Evolutionary conservation across 2,797 vertebrate genomes (phyloP).

Genomic region (Phataginus tricuspis): DNA sequence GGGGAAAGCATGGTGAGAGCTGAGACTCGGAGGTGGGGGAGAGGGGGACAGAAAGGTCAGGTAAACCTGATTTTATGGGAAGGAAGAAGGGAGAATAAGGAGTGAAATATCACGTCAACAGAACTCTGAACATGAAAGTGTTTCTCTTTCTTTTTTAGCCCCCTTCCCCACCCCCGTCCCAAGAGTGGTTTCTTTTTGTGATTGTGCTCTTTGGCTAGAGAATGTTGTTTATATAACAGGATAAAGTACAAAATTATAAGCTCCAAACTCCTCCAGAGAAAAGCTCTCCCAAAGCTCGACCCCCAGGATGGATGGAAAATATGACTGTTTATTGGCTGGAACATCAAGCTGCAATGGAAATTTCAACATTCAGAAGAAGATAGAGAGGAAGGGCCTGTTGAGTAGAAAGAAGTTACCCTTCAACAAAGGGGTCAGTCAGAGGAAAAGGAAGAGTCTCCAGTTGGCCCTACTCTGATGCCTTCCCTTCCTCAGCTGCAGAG

Average conservation of each 20-base stretch:
- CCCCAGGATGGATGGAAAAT: constrained; percentile 78
- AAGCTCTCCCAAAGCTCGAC: constrained; percentile 79
- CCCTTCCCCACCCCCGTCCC: neutral
- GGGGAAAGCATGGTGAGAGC: neutral
- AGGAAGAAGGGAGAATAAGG: neutral
- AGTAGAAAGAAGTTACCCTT: constrained; percentile 59
- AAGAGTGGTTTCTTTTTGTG: constrained; percentile 66
- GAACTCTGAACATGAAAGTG: constrained; percentile 45
- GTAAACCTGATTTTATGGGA: constrained; percentile 26
- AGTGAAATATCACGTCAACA: constrained; percentile 35
- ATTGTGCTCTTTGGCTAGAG: constrained; percentile 74
- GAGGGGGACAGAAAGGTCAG: neutral
- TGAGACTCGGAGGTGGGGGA: neutral
- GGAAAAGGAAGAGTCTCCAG: constrained; percentile 40
- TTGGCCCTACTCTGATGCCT: constrained; percentile 34
- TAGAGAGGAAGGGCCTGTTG: constrained; percentile 69
- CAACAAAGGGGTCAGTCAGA: constrained; percentile 14
- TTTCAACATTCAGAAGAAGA: constrained; percentile 65
- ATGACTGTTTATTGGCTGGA: constrained; percentile 64
- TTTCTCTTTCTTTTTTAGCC: neutral
- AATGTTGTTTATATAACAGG: constrained; percentile 75
- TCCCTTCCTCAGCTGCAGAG: neutral
- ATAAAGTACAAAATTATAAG: constrained; percentile 80
- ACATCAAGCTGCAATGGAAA: constrained; percentile 68
- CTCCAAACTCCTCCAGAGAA: constrained; percentile 71